These are phyloP conservation scores for Tychaedon coryphoeus DNA, from an alignment of 2,113 vertebrate species.

Conservation along the genomic window DNA sequence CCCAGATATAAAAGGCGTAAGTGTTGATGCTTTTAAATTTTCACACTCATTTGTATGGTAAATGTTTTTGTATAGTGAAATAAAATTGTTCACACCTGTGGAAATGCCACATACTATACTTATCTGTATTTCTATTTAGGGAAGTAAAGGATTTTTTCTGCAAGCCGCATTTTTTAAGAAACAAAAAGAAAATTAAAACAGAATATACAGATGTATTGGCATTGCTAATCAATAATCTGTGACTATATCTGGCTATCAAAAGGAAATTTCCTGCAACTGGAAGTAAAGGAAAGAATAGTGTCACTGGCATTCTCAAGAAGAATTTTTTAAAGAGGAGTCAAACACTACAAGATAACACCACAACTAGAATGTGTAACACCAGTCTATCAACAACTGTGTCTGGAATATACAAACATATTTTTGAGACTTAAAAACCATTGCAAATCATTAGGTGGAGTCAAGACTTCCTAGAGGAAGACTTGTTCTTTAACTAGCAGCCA, in stretches of 20 bases:
- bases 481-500: background rate
- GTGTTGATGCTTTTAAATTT: conserved; percentile 48
- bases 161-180: background rate
- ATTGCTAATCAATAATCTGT: background rate
- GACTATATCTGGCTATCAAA: conserved; percentile 8
- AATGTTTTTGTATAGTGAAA: conserved; percentile 55
- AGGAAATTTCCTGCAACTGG: background rate
- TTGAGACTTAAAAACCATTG: background rate
- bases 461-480: background rate
- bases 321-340: background rate
- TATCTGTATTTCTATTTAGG: conserved; percentile 18
- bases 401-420: background rate
- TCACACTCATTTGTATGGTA: conserved; percentile 55
- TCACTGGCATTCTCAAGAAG: background rate
- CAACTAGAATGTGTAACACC: background rate
- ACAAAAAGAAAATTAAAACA: background rate
- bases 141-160: conserved; percentile 41
- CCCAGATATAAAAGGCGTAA: conserved; percentile 61
- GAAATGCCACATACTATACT: conserved; percentile 19
- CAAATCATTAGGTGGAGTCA: background rate
- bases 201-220: background rate
- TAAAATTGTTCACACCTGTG: conserved; percentile 48
- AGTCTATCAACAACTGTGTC: background rate
- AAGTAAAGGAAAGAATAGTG: background rate
- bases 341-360: background rate